phyloP scores from a whole-genome alignment of 2,113 vertebrate genomes.

The Prionailurus viverrinus region DNA sequence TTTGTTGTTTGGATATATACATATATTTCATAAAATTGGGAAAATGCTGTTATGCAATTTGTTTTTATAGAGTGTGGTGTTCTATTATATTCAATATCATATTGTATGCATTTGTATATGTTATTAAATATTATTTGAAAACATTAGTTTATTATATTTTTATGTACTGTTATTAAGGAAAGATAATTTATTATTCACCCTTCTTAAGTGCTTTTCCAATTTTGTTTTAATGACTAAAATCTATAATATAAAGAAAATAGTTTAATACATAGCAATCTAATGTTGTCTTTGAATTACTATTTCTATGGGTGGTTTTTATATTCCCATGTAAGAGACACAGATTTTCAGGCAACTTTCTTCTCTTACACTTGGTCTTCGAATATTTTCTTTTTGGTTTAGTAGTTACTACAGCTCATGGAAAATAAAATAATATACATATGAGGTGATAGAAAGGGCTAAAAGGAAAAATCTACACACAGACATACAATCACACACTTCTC shows the following conservation, averaged over 20 bases:
- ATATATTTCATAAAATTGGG: background rate
- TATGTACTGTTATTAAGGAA: background rate
- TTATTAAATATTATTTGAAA: slow-evolving; percentile 18
- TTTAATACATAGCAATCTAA: background rate
- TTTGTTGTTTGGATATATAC: background rate
- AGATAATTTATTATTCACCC: background rate
- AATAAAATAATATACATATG: slow-evolving; percentile 21
- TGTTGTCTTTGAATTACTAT: background rate
- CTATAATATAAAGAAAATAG: background rate
- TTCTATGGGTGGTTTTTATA: background rate
- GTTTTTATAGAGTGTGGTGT: background rate
- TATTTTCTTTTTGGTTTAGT: slow-evolving; percentile 70
- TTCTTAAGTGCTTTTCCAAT: background rate
- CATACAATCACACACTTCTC: background rate
- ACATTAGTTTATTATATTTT: background rate
- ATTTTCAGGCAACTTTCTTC: background rate
- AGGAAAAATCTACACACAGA: background rate
- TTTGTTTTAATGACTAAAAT: background rate
- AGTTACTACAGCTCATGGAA: slow-evolving; percentile 59
- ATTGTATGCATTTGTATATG: background rate
- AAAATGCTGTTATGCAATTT: background rate
- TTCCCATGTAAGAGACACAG: background rate
- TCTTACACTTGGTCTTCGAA: slow-evolving; percentile 25
- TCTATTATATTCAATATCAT: background rate
- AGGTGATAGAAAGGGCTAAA: background rate